Conservation (phyloP, 2,113 vertebrate species). For the Labeo rohita region DNA sequence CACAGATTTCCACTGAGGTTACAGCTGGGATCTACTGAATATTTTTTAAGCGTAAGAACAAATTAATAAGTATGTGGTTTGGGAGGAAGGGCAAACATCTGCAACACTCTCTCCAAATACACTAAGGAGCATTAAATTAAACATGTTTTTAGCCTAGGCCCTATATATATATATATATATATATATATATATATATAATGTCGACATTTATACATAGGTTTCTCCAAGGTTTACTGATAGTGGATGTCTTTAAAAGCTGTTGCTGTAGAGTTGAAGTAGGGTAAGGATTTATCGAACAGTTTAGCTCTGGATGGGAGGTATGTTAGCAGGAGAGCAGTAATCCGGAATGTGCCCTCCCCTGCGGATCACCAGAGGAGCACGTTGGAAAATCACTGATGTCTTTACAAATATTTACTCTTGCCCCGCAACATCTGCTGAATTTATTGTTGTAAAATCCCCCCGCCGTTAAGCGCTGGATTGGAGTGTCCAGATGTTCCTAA, state of each 20-base stretch:
- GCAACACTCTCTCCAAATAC: constrained; percentile 30
- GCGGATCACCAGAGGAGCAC: constrained; percentile 47
- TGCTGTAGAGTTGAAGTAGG: constrained; percentile 19
- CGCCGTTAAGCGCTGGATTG: constrained; percentile 50
- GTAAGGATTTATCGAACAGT: constrained; percentile 47
- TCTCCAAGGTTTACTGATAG: constrained; percentile 27
- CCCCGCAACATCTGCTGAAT: constrained; percentile 61
- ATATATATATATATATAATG: not conserved
- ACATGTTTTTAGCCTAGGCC: not conserved
- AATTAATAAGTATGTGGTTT: constrained; percentile 58
- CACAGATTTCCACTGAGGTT: constrained; percentile 53
- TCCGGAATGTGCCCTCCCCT: constrained; percentile 43
- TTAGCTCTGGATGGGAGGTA: constrained; percentile 45
- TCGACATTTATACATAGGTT: not conserved
- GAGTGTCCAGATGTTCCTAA: constrained; percentile 63
- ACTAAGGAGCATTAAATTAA: constrained; percentile 42
- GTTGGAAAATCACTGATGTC: constrained; percentile 57
- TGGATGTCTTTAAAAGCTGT: constrained; percentile 13
- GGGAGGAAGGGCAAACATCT: constrained; percentile 51
- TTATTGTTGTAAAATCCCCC: constrained; percentile 60
- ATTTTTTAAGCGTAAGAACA: constrained; percentile 45
- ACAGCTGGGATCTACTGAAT: constrained; percentile 57
- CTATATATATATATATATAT: constrained; percentile 1
- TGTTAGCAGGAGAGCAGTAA: constrained; percentile 54
- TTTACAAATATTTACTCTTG: constrained; percentile 65